Conservation (phyloP, 2,888 invertebrate genomes). For the Caenorhabditis zanzibari region DNA sequence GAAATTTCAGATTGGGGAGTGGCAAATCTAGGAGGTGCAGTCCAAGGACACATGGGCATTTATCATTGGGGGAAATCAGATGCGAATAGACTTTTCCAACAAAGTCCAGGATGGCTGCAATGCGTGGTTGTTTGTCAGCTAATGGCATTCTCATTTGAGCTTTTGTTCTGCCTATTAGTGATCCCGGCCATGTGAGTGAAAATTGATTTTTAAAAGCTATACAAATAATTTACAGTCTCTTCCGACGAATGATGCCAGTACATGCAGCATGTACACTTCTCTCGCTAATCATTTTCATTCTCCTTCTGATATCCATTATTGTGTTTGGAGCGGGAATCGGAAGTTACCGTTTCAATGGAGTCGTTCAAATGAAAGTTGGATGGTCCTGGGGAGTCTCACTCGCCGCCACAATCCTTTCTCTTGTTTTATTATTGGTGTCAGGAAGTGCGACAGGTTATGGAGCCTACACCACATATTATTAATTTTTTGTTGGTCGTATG, state of each 20-base stretch:
- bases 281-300: conserved; percentile 55
- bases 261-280: conserved; percentile 52
- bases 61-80: conserved; percentile 58
- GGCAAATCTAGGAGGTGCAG: neutral
- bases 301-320: conserved; percentile 49
- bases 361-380: conserved; percentile 46
- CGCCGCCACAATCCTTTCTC: conserved; percentile 47
- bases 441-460: conserved; percentile 59
- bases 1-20: conserved; percentile 57
- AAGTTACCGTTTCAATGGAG: neutral
- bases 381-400: conserved; percentile 65
- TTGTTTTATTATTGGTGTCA: conserved; percentile 41
- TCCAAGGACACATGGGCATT: conserved; percentile 49
- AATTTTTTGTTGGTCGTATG: neutral
- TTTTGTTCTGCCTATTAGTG: conserved; percentile 50
- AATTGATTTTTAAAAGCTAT: neutral
- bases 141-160: conserved; percentile 62
- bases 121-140: conserved; percentile 65
- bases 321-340: conserved; percentile 48
- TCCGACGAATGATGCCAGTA: conserved; percentile 57
- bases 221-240: conserved; percentile 45
- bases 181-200: conserved; percentile 59
- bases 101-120: conserved; percentile 57
- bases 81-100: conserved; percentile 43
- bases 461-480: conserved; percentile 43